A percentile compares a stretch with the other conserved stretches of the same genome.
Conservation (phyloP, 2,888 invertebrate genomes). For the Oxycera nigricornis region DNA sequence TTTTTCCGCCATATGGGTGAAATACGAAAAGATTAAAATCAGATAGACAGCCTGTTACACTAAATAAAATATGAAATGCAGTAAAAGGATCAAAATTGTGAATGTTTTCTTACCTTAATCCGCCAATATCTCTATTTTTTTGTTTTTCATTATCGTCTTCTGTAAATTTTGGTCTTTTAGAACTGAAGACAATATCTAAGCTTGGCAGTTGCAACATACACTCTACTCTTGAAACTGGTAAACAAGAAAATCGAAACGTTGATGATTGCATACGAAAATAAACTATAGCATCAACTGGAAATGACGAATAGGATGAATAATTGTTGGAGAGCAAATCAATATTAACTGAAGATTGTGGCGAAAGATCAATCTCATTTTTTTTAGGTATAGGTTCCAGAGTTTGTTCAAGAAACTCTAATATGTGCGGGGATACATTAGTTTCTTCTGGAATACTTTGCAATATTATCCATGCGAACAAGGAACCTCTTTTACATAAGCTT, state of each 20-base stretch:
- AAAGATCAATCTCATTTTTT: slow-evolving; percentile 62
- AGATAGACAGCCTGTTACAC: slow-evolving; percentile 94
- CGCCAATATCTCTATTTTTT: slow-evolving; percentile 57
- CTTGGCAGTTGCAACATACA: slow-evolving; percentile 95
- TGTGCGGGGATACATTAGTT: slow-evolving; percentile 96
- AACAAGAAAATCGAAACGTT: slow-evolving; percentile 93
- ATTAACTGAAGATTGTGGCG: slow-evolving; percentile 59
- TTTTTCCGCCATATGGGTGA: slow-evolving; percentile 95
- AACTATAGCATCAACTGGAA: slow-evolving; percentile 98
- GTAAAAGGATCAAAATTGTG: not conserved
- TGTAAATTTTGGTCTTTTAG: slow-evolving; percentile 84
- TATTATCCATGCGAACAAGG: slow-evolving; percentile 93
- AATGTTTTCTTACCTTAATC: slow-evolving; percentile 52
- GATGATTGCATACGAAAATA: slow-evolving; percentile 99
- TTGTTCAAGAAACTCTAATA: slow-evolving; percentile 96
- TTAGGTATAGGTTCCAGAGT: slow-evolving; percentile 93
- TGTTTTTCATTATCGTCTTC: slow-evolving; percentile 65
- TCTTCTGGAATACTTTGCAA: slow-evolving; percentile 97
- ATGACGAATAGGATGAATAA: slow-evolving; percentile 88
- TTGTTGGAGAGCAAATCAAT: slow-evolving; percentile 71
- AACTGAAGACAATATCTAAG: slow-evolving; percentile 96
- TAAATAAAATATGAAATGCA: slow-evolving; percentile 62
- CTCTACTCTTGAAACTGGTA: slow-evolving; percentile 94
- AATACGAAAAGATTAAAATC: slow-evolving; percentile 98
- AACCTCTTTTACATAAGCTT: slow-evolving; percentile 82